phyloP scores from a whole-genome alignment of 2,888 invertebrate species.

The Ornithoptera alexandrae region DNA sequence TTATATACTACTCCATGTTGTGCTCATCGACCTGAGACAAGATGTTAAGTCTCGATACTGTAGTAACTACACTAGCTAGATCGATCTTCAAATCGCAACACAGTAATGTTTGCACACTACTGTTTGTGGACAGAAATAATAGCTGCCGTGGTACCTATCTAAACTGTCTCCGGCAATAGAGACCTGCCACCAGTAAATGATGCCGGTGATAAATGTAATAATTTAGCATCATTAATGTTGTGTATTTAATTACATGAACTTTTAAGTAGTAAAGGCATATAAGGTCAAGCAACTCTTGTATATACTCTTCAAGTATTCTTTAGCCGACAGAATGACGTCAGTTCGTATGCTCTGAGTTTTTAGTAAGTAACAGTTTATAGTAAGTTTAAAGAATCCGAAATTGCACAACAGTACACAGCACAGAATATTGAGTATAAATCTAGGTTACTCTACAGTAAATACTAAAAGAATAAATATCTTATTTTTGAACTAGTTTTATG shows the following conservation, averaged over 20 bases:
- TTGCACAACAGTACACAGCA: not conserved
- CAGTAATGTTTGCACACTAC: too few species aligned
- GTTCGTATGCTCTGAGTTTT: not conserved
- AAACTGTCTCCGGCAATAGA: too few species aligned
- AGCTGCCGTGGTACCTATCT: too few species aligned
- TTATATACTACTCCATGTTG: too few species aligned
- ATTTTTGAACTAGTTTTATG: too few species aligned
- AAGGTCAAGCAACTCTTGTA: not conserved
- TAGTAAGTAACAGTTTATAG: conserved; percentile 1
- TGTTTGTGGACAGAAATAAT: too few species aligned
- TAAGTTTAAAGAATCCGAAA: not conserved
- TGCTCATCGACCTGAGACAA: too few species aligned
- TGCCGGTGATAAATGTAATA: not conserved
- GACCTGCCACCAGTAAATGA: too few species aligned
- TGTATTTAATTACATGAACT: not conserved
- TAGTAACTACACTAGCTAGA: too few species aligned
- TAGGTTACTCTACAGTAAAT: not conserved
- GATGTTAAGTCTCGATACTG: too few species aligned
- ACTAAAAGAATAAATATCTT: not conserved
- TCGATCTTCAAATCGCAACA: too few species aligned
- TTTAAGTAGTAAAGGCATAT: not conserved
- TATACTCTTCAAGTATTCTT: conserved; percentile 3
- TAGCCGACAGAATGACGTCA: conserved; percentile 3
- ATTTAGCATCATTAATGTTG: not conserved
- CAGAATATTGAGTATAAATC: not conserved